phyloP scores from a whole-genome alignment of 2,797 vertebrate species.

The Mus minutoides region DNA sequence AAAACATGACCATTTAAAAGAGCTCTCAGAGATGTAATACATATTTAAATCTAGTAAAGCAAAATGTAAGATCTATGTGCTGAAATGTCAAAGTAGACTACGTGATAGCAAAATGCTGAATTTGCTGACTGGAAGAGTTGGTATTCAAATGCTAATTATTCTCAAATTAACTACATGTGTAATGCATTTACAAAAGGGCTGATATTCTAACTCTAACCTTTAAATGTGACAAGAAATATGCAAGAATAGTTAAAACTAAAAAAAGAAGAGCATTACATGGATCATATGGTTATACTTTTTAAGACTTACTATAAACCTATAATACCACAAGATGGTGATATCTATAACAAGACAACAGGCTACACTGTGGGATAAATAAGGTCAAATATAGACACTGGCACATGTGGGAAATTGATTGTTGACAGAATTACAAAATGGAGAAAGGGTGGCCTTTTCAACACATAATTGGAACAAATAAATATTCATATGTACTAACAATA shows the following conservation, averaged over 20 bases:
- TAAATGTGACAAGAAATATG: not conserved
- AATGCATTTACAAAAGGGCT: not conserved
- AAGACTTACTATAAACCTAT: not conserved
- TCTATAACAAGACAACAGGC: not conserved
- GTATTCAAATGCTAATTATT: not conserved
- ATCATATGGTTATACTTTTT: not conserved
- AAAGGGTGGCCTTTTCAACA: not conserved
- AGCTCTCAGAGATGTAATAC: not conserved
- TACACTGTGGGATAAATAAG: not conserved
- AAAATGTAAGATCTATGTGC: not conserved
- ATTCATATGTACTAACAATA: not conserved
- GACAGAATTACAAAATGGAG: not conserved
- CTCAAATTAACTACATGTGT: not conserved
- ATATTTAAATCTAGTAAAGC: not conserved
- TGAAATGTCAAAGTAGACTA: not conserved
- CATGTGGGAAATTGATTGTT: not conserved
- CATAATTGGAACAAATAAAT: not conserved
- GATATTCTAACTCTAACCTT: not conserved
- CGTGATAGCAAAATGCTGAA: not conserved
- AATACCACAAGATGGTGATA: not conserved
- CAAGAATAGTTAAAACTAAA: not conserved
- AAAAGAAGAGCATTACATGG: not conserved
- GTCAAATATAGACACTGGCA: not conserved
- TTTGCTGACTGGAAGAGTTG: not conserved
- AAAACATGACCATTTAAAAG: not conserved